Evolutionary conservation across 2,113 vertebrate genomes (phyloP), one percentile per base, ranked within the genome.

Genomic region (Brachyhypopomus gauderio): DNA sequence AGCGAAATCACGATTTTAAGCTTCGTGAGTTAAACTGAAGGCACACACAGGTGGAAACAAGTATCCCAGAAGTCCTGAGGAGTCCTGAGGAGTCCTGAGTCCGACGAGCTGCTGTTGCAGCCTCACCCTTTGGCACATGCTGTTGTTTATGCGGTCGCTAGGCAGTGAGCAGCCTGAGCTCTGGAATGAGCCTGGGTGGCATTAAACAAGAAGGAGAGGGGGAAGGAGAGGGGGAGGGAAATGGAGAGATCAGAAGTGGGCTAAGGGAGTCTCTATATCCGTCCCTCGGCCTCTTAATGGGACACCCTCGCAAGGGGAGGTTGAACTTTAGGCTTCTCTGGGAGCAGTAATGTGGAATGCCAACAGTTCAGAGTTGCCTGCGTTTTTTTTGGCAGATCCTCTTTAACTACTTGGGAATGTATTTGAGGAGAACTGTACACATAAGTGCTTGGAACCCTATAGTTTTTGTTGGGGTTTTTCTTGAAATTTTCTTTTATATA

Each of bases 91-190:
- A 70, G 19, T 38, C n/a, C 2, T n/a, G 12, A n/a, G 36, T 30
- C 19, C 9, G 34, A 38, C 25, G 12, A 23, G 14, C 30, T 38
- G 48, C 2, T 38, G 41, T 34, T 76, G 38, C 30, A 62, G 80
- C 85, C 86, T 86, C 86, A 85, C 87, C 83, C 84, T 86, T 84
- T 83, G 74, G 86, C 89, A 83, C 85, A 52, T 75, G 30, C 41
- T 77, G 72, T 20, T 93, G 90, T 91, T 91, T 88, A 88, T 86
- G 63, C 84, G 85, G 90, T 92, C 90, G 87, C 92, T 85, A 85
- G 87, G 92, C 89, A 91, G 81, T 83, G 0, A 64, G 72, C 80
- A 84, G 84, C 70, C 79, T 85, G 41, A 58, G 86, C 80, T 78
- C 72, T 85, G 89, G 91, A 91, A 93, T 92, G 89, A 66, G 60